A percentile compares a stretch with the other conserved stretches of the same genome.
These are phyloP conservation scores for Eulacestoma nigropectus DNA, from an alignment of 2,113 vertebrate species.

Conservation along the genomic window DNA sequence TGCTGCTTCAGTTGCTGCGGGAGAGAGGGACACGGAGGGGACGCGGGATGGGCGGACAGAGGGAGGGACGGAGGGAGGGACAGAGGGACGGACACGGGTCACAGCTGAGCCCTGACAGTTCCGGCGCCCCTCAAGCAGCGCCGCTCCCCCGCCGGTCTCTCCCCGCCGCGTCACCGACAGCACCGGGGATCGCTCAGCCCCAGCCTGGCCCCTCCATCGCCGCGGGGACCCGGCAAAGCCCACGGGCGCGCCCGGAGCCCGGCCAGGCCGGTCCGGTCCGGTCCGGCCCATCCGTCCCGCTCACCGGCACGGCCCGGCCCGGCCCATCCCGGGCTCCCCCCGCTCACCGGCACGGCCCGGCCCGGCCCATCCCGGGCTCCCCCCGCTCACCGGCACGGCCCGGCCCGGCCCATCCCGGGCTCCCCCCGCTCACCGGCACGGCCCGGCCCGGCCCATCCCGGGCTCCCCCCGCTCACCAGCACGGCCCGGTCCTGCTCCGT, in stretches of 20 bases:
- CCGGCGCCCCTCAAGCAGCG: neutral
- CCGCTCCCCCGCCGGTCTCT: neutral
- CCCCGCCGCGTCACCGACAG: neutral
- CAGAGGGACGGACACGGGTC: neutral
- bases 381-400: neutral
- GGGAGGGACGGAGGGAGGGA: too few species aligned
- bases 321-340: too few species aligned
- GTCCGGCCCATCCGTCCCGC: neutral
- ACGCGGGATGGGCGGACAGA: neutral
- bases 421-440: slow-evolving; percentile 73
- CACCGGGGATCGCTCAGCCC: neutral
- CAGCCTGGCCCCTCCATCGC: neutral
- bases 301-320: neutral
- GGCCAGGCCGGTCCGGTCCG: neutral
- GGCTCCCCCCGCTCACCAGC: too few species aligned
- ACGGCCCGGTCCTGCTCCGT: too few species aligned
- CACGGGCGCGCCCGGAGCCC: neutral
- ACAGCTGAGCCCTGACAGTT: neutral
- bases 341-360: slow-evolving; percentile 79
- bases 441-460: too few species aligned
- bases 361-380: too few species aligned
- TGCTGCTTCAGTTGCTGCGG: slow-evolving; percentile 92
- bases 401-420: too few species aligned
- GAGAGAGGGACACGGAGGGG: neutral
- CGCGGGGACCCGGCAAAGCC: too few species aligned